Percentiles rank a stretch among this genome's conserved stretches.
phyloP scores from a whole-genome alignment of 1,140 invertebrate species.

The Drosophila rhopaloa region DNA sequence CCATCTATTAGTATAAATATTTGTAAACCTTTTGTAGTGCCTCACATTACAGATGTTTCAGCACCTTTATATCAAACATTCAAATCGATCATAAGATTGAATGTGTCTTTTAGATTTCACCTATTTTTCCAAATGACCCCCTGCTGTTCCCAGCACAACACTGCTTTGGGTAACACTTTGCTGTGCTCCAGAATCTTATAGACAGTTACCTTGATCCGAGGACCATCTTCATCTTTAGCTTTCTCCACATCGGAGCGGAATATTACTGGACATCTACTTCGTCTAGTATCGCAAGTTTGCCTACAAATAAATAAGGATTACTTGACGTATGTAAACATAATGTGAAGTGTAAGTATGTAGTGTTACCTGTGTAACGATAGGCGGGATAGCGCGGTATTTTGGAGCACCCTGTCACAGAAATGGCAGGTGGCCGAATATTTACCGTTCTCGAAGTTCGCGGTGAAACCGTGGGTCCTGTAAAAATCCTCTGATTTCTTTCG shows the following conservation, averaged over 20 bases:
- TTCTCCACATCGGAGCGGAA: no score
- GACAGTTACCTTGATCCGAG: constrained; percentile 12
- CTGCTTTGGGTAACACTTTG: no score
- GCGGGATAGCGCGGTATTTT: constrained; percentile 39
- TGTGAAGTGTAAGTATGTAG: background rate
- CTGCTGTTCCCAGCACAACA: no score
- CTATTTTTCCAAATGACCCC: no score
- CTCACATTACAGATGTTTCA: no score
- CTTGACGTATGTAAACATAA: constrained; percentile 10
- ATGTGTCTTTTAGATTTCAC: no score
- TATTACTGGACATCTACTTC: constrained; percentile 8
- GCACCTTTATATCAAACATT: no score
- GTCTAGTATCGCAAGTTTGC: constrained; percentile 30
- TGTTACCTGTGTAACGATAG: constrained; percentile 44
- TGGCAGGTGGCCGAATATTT: constrained; percentile 42
- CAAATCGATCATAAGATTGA: no score
- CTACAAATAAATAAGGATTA: constrained; percentile 15
- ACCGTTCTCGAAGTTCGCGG: constrained; percentile 14
- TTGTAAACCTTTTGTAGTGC: no score
- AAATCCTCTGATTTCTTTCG: constrained; percentile 43
- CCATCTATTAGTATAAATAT: no score
- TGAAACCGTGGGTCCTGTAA: constrained; percentile 39
- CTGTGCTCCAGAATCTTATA: no score
- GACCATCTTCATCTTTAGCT: background rate
- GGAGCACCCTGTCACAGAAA: constrained; percentile 30